Evolutionary conservation across 2,113 vertebrate genomes (phyloP).

Genomic region (Paramisgurnus dabryanus): DNA sequence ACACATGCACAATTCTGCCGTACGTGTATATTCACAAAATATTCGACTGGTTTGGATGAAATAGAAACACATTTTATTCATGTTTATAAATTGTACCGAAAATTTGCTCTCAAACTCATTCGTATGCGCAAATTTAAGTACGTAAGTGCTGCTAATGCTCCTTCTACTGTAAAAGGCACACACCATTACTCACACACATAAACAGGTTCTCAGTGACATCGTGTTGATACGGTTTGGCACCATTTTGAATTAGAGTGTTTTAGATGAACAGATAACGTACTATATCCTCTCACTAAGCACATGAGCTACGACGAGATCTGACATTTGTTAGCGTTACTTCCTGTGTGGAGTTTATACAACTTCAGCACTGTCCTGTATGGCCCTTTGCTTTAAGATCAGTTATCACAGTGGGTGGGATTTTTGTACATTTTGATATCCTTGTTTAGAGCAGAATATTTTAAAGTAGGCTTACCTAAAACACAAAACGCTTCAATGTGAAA

Average conservation of each 20-base stretch:
- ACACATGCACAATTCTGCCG: slow-evolving; percentile 2
- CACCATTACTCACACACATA: slow-evolving; percentile 30
- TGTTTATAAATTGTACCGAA: background rate
- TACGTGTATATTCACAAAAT: slow-evolving; percentile 14
- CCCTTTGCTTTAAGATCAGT: slow-evolving; percentile 7
- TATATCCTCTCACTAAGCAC: slow-evolving; percentile 46
- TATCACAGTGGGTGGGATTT: slow-evolving; percentile 35
- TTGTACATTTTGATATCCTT: background rate
- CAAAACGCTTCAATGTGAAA: too few relatives aligned
- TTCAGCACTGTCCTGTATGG: slow-evolving; percentile 36
- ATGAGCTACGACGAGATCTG: slow-evolving; percentile 46
- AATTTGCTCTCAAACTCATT: slow-evolving; percentile 5
- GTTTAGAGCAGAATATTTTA: background rate
- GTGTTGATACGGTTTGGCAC: slow-evolving; percentile 50
- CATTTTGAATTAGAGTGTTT: slow-evolving; percentile 46
- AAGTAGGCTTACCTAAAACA: background rate
- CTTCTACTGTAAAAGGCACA: slow-evolving; percentile 13
- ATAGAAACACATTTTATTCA: slow-evolving; percentile 8
- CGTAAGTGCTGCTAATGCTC: slow-evolving; percentile 3
- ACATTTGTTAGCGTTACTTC: slow-evolving; percentile 57
- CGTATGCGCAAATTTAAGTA: background rate
- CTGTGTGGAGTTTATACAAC: slow-evolving; percentile 52
- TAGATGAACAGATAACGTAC: slow-evolving; percentile 44
- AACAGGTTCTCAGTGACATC: slow-evolving; percentile 44
- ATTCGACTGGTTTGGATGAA: background rate